Evolutionary conservation across 2,113 vertebrate genomes (phyloP), one percentile per base, ranked within the genome.

Genomic region (Triplophysa siluroides): DNA sequence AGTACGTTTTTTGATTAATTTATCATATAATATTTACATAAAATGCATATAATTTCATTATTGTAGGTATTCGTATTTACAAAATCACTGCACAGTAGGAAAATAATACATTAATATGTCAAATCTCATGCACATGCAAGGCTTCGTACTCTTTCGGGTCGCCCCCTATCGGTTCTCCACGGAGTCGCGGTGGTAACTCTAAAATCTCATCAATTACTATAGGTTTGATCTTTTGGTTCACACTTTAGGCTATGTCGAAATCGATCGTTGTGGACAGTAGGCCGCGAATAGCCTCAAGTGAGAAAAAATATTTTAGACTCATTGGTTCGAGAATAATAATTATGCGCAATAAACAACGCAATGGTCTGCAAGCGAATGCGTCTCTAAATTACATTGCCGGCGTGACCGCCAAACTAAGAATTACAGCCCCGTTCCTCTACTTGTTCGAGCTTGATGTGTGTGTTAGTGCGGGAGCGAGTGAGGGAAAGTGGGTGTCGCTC

Each of bases 401-500:
- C 80, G 80, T 47, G 72, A n/a, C 69, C 50, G 23, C 24, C 67
- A 84, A 85, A n/a, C 84, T 50, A 56, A 73, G n/a, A 18, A 81
- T 78, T 84, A 60, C 80, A 78, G 29, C 19, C 47, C 66, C 8
- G 63, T 75, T 23, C 56, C 61, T 85, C 66, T 43, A 69, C 62
- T 60, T 33, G 81, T 66, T 56, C 74, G 69, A 63, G 75, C 24
- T 76, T 50, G 62, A 76, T 41, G 72, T n/a, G 78, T 6, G 45
- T 29, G 81, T 16, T 33, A 7, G 47, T 19, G 76, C 18, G 38
- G 19, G 54, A n/a, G 8, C 9, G 54, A 21, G 54, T 21, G 75
- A 8, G 56, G 26, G 66, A 58, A 66, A 81, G 62, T 86, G 54
- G 83, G 78, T 85, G 82, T 74, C 85, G 78, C 83, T 81, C 78